Evolutionary conservation across 2,888 invertebrate species (phyloP).

Genomic region (Ophonus ardosiacus): DNA sequence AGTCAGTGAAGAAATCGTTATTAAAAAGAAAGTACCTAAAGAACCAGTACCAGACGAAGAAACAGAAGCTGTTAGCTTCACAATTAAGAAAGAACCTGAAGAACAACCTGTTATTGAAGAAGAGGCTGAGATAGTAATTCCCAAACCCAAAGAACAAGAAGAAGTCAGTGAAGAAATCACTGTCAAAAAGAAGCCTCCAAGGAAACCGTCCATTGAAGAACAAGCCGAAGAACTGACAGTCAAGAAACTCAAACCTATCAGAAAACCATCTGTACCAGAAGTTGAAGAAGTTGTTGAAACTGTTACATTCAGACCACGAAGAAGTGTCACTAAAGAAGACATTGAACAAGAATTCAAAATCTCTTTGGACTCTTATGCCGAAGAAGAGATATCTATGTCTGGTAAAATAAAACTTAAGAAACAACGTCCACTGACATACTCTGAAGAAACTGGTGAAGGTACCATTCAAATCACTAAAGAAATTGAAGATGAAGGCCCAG

Average conservation of each 20-base stretch:
- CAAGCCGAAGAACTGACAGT: constrained; percentile 84
- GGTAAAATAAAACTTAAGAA: constrained; percentile 89
- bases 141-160: constrained; percentile 68
- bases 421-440: constrained; percentile 84
- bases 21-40: constrained; percentile 71
- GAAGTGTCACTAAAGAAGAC: constrained; percentile 88
- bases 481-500: constrained; percentile 80
- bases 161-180: constrained; percentile 77
- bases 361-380: constrained; percentile 89
- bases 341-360: constrained; percentile 94
- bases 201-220: constrained; percentile 78
- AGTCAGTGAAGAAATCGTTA: constrained; percentile 74
- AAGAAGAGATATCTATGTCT: constrained; percentile 92
- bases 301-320: constrained; percentile 88
- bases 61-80: constrained; percentile 74
- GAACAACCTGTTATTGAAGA: constrained; percentile 69
- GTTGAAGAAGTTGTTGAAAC: constrained; percentile 87
- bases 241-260: constrained; percentile 84
- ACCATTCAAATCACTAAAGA: constrained; percentile 84
- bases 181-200: constrained; percentile 77
- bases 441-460: constrained; percentile 87
- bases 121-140: constrained; percentile 69
- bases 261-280: constrained; percentile 81
- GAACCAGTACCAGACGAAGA: constrained; percentile 67
- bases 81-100: constrained; percentile 71